These are phyloP conservation scores for Chelonoidis abingdonii DNA, from an alignment of 2,113 vertebrate genomes.

Conservation along the genomic window DNA sequence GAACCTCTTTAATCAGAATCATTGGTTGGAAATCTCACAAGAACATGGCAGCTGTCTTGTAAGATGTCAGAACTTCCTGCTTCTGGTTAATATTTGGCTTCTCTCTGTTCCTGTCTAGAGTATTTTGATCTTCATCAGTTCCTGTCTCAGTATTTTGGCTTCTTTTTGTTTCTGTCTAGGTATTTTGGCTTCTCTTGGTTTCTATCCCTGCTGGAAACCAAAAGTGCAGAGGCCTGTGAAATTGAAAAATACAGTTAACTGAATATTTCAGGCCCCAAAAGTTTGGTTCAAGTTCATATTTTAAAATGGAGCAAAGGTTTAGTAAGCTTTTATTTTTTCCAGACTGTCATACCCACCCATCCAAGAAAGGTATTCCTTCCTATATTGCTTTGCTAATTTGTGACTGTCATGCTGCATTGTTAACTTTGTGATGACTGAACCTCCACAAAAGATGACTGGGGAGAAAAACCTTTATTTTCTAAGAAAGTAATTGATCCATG, in stretches of 20 bases:
- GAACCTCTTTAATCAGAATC: conserved; percentile 30
- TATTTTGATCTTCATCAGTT: conserved; percentile 8
- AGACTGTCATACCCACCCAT: not conserved
- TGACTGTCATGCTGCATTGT: not conserved
- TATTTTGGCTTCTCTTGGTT: conserved; percentile 67
- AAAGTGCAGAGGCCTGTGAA: conserved; percentile 41
- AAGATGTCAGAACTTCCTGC: conserved; percentile 55
- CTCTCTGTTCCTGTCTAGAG: conserved; percentile 31
- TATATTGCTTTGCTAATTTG: not conserved
- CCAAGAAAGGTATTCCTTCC: not conserved
- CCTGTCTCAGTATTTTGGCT: conserved; percentile 68
- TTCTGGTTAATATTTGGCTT: conserved; percentile 69
- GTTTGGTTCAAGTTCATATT: conserved; percentile 15
- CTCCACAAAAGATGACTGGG: not conserved
- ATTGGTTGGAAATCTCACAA: conserved; percentile 47
- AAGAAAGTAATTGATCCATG: conserved; percentile 50
- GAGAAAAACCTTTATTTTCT: conserved; percentile 35
- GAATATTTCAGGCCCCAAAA: conserved; percentile 22
- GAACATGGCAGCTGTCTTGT: conserved; percentile 50
- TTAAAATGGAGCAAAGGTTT: not conserved
- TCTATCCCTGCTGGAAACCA: conserved; percentile 61
- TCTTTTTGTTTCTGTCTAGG: conserved; percentile 69
- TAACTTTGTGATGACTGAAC: not conserved
- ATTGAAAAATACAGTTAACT: conserved; percentile 37
- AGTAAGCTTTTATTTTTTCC: not conserved